Conservation (phyloP, 2,797 vertebrate species). For the Lerista edwardsae region DNA sequence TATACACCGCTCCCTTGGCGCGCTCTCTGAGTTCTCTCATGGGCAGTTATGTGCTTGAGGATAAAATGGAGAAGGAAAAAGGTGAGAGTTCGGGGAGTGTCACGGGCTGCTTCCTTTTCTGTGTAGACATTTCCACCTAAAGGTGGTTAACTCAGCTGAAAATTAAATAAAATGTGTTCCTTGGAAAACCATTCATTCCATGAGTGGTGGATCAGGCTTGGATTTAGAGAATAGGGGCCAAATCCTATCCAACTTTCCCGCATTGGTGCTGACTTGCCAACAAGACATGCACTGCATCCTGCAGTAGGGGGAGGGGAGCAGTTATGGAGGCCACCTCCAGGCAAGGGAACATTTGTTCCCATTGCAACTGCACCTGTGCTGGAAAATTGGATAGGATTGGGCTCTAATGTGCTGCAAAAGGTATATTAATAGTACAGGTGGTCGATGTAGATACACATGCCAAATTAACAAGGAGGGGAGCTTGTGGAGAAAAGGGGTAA, state of each 20-base stretch:
- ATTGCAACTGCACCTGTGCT: no score
- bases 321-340: no score
- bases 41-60: not conserved
- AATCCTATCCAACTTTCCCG: no score
- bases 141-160: not conserved
- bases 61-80: no score
- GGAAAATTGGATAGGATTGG: no score
- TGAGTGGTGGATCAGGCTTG: not conserved
- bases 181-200: not conserved
- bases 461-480: not conserved
- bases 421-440: no score
- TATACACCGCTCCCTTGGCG: not conserved
- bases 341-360: no score
- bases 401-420: not conserved
- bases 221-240: not conserved
- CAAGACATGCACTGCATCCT: no score
- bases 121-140: not conserved
- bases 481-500: not conserved
- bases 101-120: no score
- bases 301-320: no score
- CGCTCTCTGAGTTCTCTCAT: not conserved
- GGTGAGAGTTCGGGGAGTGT: no score
- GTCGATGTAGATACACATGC: not conserved
- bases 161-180: not conserved
- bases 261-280: no score